Evolutionary conservation across 2,797 vertebrate genomes (phyloP).

Genomic region (Vireo griseus): DNA sequence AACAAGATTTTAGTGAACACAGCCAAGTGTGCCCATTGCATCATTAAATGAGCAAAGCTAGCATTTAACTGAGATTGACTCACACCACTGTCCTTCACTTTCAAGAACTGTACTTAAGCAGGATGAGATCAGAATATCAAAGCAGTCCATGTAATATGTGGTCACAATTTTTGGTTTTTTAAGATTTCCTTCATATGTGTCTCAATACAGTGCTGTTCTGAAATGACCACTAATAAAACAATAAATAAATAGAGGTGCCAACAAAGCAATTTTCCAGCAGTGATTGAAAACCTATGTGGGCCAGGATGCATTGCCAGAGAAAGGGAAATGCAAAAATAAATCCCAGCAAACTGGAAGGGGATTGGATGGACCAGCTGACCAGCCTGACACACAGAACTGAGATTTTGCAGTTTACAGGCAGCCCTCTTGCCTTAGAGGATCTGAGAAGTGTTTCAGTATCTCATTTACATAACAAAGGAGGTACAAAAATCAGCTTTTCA

Average conservation of each 20-base stretch:
- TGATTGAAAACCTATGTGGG: background rate
- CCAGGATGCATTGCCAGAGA: background rate
- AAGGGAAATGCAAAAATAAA: background rate
- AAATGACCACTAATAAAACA: background rate
- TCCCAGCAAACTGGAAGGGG: background rate
- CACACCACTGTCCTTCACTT: constrained; percentile 49
- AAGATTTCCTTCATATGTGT: background rate
- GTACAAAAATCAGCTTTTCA: constrained; percentile 20
- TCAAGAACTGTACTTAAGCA: constrained; percentile 41
- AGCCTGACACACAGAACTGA: background rate
- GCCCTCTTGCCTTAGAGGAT: background rate
- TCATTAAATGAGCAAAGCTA: constrained; percentile 45
- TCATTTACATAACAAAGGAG: constrained; percentile 25
- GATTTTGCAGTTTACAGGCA: background rate
- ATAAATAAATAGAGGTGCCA: background rate
- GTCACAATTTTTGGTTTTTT: background rate
- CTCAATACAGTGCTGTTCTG: background rate
- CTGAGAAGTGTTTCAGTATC: background rate
- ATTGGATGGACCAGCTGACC: background rate
- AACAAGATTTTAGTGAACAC: constrained; percentile 57
- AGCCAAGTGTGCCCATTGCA: constrained; percentile 38
- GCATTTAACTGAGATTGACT: constrained; percentile 45
- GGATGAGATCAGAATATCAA: constrained; percentile 63
- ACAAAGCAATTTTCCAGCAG: background rate
- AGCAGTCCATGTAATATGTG: background rate